Base-by-base conservation (phyloP, 2,113 vertebrate species). In the Nipponia nippon region DNA sequence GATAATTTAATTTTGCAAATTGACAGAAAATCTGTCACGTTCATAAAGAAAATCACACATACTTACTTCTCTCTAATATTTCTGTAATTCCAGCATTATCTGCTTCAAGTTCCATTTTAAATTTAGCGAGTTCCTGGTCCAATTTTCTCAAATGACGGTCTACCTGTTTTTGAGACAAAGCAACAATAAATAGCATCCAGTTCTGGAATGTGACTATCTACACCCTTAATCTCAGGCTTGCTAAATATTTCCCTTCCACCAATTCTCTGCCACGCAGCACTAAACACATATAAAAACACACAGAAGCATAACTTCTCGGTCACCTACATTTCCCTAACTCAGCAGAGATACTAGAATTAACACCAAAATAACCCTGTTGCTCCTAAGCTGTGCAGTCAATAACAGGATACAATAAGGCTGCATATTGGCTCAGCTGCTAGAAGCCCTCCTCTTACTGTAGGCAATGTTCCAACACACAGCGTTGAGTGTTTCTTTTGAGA, bases 51-150 rank as follows among this genome's bases (percentile, higher is more conserved):
- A 87, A 79, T 9, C 18, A 90, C 1, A n/a, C 73, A 88, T 96
- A 98, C 99, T 98, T 98, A 99, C 99, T 98, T 98, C 99, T 99
- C 98, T 99, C 99, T 96, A 99, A 94, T 98, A 99, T 98, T 98
- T 99, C 99, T 9, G 99, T 99, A 98, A 99, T 99, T 78, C 99
- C 99, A 79, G 99, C 99, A 89, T 99, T 99, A 98, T 99, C 99
- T 22, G 99, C 99, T 98, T 99, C 99, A 95, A 99, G 98, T 95
- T 99, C 99, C 99, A 99, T 99, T 98, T 99, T 99, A 96, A 99
- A 99, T 96, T 99, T 99, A 89, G 99, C 99, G 8, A 99, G 98
- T 93, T 99, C 99, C 97, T 99, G 99, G 98, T 99, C 99, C 98
- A 99, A 83, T 96, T 99, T 99, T 91, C 99, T 98, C 95, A 99